A percentile compares a stretch with the other conserved stretches of the same genome.
These are phyloP conservation scores for Embiotoca jacksoni DNA, from an alignment of 2,113 vertebrate genomes.

Conservation along the genomic window DNA sequence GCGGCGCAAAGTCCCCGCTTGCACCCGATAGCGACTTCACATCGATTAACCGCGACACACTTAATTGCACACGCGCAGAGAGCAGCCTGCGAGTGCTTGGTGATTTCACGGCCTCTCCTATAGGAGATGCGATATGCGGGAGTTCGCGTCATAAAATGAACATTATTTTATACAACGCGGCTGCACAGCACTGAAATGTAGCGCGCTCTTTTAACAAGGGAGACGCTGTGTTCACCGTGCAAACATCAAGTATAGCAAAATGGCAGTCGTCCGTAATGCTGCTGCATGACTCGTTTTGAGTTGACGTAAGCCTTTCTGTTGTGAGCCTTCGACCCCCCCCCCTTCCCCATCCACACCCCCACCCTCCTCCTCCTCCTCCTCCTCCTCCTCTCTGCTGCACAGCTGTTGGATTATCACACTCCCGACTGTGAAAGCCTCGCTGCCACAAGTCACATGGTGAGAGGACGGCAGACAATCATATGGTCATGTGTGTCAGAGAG, in stretches of 20 bases:
- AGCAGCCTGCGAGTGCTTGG: conserved; percentile 48
- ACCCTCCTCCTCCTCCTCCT: conserved; percentile 2
- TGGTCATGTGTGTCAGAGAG: conserved; percentile 24
- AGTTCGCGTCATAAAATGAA: not conserved
- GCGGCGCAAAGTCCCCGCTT: conserved; percentile 16
- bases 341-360: not conserved
- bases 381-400: conserved; percentile 56
- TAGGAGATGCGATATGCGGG: not conserved
- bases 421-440: conserved; percentile 59
- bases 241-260: conserved; percentile 39
- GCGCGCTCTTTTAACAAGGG: not conserved
- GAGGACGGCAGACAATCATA: conserved; percentile 33
- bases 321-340: not conserved
- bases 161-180: not conserved
- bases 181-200: not conserved
- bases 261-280: conserved; percentile 61
- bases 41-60: conserved; percentile 62
- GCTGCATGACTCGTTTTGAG: conserved; percentile 64
- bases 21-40: conserved; percentile 42
- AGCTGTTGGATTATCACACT: conserved; percentile 78
- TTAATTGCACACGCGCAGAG: conserved; percentile 70
- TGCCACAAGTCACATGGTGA: conserved; percentile 60
- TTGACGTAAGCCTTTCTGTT: conserved; percentile 75
- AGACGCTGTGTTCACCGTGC: not conserved
- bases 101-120: conserved; percentile 32